These are phyloP conservation scores for Montifringilla adamsi DNA, from an alignment of 2,113 vertebrate species.

Conservation along the genomic window DNA sequence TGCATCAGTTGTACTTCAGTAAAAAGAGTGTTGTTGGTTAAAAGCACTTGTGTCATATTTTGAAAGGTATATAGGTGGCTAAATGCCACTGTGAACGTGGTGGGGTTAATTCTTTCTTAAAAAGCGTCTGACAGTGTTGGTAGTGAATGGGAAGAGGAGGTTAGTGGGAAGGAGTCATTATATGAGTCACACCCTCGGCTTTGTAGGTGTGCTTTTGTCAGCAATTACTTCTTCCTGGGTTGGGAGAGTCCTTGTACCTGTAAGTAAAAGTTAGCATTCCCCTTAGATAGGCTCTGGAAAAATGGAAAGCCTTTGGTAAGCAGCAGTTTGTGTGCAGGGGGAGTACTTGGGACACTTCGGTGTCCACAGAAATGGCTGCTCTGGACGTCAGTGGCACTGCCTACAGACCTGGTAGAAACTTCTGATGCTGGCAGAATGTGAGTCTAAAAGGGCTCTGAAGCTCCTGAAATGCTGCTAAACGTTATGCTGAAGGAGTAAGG, in stretches of 20 bases:
- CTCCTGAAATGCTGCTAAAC: slow-evolving; percentile 34
- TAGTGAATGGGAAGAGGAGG: neutral
- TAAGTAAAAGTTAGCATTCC: neutral
- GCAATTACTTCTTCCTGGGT: neutral
- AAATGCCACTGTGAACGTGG: neutral
- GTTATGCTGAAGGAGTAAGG: slow-evolving; percentile 42
- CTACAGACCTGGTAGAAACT: neutral
- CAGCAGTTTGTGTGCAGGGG: neutral
- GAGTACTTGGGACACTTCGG: neutral
- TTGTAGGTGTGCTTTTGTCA: neutral
- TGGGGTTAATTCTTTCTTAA: neutral
- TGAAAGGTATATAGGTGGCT: neutral
- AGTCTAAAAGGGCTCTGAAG: neutral
- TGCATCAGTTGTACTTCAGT: neutral
- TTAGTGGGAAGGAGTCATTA: neutral
- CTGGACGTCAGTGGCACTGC: neutral
- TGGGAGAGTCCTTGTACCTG: neutral
- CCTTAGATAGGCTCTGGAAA: neutral
- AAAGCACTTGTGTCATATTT: neutral
- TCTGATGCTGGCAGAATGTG: neutral
- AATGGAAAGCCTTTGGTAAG: neutral
- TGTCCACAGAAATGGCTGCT: neutral
- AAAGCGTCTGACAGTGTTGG: neutral
- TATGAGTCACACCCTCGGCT: neutral
- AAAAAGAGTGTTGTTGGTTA: neutral